Base-by-base conservation (phyloP, 2,113 vertebrate species). In the Neogobius melanostomus region DNA sequence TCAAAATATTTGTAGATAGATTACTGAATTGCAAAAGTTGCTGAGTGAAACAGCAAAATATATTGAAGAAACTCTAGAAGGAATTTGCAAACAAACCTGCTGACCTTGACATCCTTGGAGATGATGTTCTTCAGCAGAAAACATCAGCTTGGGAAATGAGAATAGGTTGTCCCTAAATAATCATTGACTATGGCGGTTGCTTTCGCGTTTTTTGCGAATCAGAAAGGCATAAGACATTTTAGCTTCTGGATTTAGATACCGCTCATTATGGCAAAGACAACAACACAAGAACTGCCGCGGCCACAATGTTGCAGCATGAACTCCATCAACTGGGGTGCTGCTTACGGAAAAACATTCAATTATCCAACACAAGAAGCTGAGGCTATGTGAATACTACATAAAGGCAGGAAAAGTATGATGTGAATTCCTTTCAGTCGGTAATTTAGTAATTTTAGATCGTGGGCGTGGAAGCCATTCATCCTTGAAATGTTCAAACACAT, bases 381-480 rank as follows among this genome's bases (percentile, higher is more conserved):
- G 15, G 59, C 36, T 9, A 48, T 64, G 48, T 16, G 16, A 47
- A 21, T n/a, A 64, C 46, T 47, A 17, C 44, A 64, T 64, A 64
- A 47, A 17, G 43, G 11, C 45, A 47, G 28, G 16, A 46, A 64
- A 47, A 64, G 46, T 43, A 74, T 62, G n/a, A 69, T 56, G 82
- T 65, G 73, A 72, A 84, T 85, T 82, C 72, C 74, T 85, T 61
- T 52, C 61, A 80, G 84, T 72, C 59, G 66, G 85, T 84, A 69
- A 87, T 85, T 88, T 84, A 56, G 75, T 69, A 56, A 72, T 72
- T 87, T 87, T 78, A 84, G 81, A 80, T 59, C 1, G 36, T 88
- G 87, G 87, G 84, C 36, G 85, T 82, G 71, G 78, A 64, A 69
- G 72, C 76, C 61, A 50, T 54, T 63, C 80, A 66, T 73, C 72